Evolutionary conservation across 37 sponge, comb jelly and placozoan genomes (phyloP), one percentile per base, ranked within the genome.

Genomic region (Aplysina aerophoba): DNA sequence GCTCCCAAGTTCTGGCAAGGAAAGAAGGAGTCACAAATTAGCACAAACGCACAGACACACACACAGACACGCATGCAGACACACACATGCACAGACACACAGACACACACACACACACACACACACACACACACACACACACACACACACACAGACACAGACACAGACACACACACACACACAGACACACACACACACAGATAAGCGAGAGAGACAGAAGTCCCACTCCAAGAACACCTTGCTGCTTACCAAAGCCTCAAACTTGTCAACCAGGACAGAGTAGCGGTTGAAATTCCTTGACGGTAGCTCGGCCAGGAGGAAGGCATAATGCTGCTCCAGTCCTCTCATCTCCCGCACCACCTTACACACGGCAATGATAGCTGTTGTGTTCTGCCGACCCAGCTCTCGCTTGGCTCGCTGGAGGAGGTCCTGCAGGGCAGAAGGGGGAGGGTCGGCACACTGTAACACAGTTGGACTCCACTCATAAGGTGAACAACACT

Each of bases 261-360:
- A 84, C 58, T 77, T 84, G 38, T 71, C 36, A 12, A 84, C 58
- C 21, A 91, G 74, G n/a, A 55, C 79, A 16, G 78, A 31, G 36
- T 82, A 84, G 28, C 88, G 79, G 40, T 82, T 40, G 66, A 61
- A 83, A n/a, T 73, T 74, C 38, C 41, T 85, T 72, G 75, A 90
- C 58, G 39, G 78, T 24, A 87, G 82, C 44, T 63, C 59, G 31
- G 35, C 74, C 79, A 93, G 71, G 5, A 71, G 79, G 16, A 38
- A 27, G 15, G 62, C 38, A 73, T 91, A 95, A 55, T 92, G 83
- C 0, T 91, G 96, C 22, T 90, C 81, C 1, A 90, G 80, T 0
- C 53, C 28, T 17, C 85, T 80, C 24, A 92, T 35, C 58, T 88
- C 91, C 73, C 84, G 31, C 44, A 92, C 59, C n/a, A 93, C 78